phyloP scores from a whole-genome alignment of 2,888 invertebrate genomes.

The Melolontha melolontha region DNA sequence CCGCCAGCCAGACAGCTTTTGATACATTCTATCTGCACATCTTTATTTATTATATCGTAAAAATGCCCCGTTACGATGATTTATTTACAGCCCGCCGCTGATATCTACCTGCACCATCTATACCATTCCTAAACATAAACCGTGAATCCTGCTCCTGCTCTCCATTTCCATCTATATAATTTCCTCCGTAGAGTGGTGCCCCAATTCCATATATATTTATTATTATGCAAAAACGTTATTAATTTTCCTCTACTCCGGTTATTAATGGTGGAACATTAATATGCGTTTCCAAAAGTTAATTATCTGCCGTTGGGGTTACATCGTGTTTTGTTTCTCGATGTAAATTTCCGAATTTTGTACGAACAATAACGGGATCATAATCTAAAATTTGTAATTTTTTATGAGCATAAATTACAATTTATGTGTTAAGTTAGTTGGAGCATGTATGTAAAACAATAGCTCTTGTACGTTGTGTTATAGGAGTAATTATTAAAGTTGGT shows the following conservation, averaged over 20 bases:
- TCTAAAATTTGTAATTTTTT: slow-evolving; percentile 1
- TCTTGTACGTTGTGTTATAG: no score
- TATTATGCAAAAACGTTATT: slow-evolving; percentile 39
- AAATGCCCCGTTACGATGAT: slow-evolving; percentile 39
- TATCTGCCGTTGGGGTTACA: slow-evolving; percentile 17
- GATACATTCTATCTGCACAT: slow-evolving; percentile 43
- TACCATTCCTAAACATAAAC: slow-evolving; percentile 26
- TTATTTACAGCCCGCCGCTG: slow-evolving; percentile 28
- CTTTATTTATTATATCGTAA: slow-evolving; percentile 44
- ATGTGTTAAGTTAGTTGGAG: no score
- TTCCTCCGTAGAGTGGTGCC: slow-evolving; percentile 29
- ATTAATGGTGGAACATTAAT: slow-evolving; percentile 34
- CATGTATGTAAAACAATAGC: no score
- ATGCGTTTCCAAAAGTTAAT: slow-evolving; percentile 34
- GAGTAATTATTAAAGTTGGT: no score
- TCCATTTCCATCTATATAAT: slow-evolving; percentile 32
- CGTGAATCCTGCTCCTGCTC: slow-evolving; percentile 22
- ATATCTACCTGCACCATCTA: slow-evolving; percentile 37
- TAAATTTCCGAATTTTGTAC: slow-evolving; percentile 16
- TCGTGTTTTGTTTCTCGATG: slow-evolving; percentile 7
- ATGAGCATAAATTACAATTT: not conserved
- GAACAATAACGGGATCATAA: not conserved
- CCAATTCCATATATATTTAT: slow-evolving; percentile 36
- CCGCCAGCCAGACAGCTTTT: slow-evolving; percentile 30
- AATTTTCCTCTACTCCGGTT: slow-evolving; percentile 30